A percentile compares a stretch with the other conserved stretches of the same genome.
Evolutionary conservation across 2,797 vertebrate genomes (phyloP).

Genomic region (Borostomias antarcticus): DNA sequence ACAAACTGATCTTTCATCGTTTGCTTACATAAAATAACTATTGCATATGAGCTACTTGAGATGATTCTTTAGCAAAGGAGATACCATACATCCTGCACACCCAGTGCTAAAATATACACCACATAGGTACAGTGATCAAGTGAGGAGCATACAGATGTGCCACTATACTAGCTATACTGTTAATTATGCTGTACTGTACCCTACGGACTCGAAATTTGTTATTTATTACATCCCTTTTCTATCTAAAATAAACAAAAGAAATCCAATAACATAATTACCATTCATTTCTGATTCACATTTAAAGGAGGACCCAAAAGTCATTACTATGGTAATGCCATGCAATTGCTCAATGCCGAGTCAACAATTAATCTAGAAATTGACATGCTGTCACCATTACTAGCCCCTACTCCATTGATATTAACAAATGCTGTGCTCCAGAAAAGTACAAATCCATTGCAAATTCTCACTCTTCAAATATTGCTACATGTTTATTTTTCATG

Average conservation of each 20-base stretch:
- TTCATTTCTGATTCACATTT: constrained; percentile 52
- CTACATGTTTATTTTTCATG: constrained; percentile 63
- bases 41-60: no score
- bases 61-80: no score
- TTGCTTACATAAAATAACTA: no score
- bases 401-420: constrained; percentile 76
- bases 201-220: no score
- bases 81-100: no score
- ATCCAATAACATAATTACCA: constrained; percentile 33
- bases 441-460: constrained; percentile 67
- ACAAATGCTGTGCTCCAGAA: constrained; percentile 70
- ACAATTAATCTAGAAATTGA: constrained; percentile 82
- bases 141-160: not conserved
- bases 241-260: not conserved
- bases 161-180: not conserved
- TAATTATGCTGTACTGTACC: not conserved
- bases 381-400: constrained; percentile 74
- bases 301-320: constrained; percentile 68
- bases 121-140: not conserved
- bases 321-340: constrained; percentile 81
- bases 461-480: constrained; percentile 49
- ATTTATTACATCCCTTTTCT: no score
- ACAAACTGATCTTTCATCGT: no score
- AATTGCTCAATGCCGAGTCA: constrained; percentile 73
- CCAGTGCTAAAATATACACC: not conserved